phyloP scores from a whole-genome alignment of 2,797 vertebrate genomes.

The Sus cebifrons region DNA sequence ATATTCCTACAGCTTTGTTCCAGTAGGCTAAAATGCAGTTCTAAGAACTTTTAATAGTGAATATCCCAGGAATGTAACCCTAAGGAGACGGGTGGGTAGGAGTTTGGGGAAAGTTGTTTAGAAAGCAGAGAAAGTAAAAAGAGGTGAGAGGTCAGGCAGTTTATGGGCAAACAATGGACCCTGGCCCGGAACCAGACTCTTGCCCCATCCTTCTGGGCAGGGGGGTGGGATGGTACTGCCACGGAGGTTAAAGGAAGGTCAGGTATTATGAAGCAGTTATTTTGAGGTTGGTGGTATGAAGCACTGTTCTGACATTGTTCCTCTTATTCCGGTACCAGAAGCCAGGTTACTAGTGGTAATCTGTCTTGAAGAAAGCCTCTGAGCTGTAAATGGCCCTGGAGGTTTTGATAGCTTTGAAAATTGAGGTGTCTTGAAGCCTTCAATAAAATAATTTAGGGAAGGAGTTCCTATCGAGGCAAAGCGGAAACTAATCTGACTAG shows the following conservation, averaged over 20 bases:
- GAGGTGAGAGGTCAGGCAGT: not conserved
- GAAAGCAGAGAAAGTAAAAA: slow-evolving; percentile 63
- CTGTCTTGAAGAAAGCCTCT: slow-evolving; percentile 32
- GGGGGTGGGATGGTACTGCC: not conserved
- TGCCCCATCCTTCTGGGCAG: not conserved
- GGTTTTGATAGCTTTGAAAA: slow-evolving; percentile 65
- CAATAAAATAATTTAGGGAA: not conserved
- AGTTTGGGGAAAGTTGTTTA: not conserved
- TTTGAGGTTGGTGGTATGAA: slow-evolving; percentile 76
- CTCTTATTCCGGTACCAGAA: slow-evolving; percentile 63
- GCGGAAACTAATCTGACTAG: too few species aligned
- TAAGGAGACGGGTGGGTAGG: slow-evolving; percentile 2
- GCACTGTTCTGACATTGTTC: slow-evolving; percentile 49
- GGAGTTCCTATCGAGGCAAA: too few species aligned
- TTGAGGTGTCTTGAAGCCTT: slow-evolving; percentile 45
- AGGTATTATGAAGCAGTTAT: slow-evolving; percentile 78
- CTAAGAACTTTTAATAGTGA: not conserved
- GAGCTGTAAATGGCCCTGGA: slow-evolving; percentile 35
- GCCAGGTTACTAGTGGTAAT: slow-evolving; percentile 64
- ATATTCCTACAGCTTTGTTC: slow-evolving; percentile 51
- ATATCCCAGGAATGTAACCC: not conserved
- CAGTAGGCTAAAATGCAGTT: slow-evolving; percentile 23
- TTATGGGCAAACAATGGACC: not conserved
- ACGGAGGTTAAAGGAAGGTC: slow-evolving; percentile 77
- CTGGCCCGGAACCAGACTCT: slow-evolving; percentile 40